phyloP scores from a whole-genome alignment of 2,888 invertebrate genomes.

The Himalopsyche anomala region DNA sequence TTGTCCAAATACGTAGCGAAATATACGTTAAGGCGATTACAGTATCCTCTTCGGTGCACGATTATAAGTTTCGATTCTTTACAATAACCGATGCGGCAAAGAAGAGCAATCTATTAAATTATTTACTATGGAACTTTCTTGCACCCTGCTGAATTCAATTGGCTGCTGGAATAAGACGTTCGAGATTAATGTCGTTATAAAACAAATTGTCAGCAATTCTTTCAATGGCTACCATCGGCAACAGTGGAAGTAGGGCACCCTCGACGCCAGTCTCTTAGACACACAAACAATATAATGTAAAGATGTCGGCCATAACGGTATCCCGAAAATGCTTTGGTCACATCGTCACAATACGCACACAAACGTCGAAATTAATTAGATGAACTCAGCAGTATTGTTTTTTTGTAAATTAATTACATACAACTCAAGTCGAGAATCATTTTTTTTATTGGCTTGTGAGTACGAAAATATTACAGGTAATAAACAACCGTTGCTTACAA shows the following conservation, averaged over 20 bases:
- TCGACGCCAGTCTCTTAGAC: slow-evolving; percentile 17
- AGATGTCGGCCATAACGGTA: slow-evolving; percentile 17
- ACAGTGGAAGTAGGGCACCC: slow-evolving; percentile 30
- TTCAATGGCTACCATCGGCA: slow-evolving; percentile 9
- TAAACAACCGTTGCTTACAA: too few species aligned
- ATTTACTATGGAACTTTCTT: slow-evolving; percentile 1
- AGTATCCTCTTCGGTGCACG: too few species aligned
- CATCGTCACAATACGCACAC: not conserved
- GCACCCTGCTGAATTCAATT: slow-evolving; percentile 36
- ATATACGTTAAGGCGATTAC: too few species aligned
- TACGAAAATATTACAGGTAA: too few species aligned
- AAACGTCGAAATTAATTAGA: too few species aligned
- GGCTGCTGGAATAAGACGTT: slow-evolving; percentile 37
- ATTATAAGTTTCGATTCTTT: not conserved
- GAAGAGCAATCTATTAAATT: slow-evolving; percentile 5
- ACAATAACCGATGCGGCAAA: not conserved
- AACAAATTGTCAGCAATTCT: slow-evolving; percentile 48
- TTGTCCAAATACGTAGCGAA: too few species aligned
- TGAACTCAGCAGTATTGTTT: too few species aligned
- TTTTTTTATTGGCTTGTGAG: too few species aligned
- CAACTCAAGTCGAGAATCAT: too few species aligned
- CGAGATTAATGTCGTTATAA: slow-evolving; percentile 52
- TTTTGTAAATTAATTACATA: too few species aligned
- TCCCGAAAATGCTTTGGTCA: not conserved
- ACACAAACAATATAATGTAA: slow-evolving; percentile 36